Conservation (phyloP, 2,797 vertebrate genomes). For the Taenioides sp. region DNA sequence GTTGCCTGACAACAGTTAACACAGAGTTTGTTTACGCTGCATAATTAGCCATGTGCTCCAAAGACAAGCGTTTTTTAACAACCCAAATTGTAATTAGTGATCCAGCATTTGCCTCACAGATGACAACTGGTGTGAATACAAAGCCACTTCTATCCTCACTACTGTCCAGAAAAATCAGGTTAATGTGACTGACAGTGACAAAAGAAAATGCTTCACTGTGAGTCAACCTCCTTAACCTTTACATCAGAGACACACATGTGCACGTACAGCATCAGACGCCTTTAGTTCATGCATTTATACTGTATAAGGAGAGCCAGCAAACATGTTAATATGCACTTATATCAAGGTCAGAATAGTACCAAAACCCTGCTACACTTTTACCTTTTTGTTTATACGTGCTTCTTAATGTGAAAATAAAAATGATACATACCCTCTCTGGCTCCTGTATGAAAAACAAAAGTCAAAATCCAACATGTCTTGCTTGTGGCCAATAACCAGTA, state of each 20-base stretch:
- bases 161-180: not conserved
- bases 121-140: no score
- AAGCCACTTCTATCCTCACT: not conserved
- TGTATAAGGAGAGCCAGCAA: no score
- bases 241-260: constrained; percentile 43
- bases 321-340: no score
- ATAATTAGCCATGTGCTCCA: not conserved
- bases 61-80: not conserved
- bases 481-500: no score
- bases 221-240: constrained; percentile 33
- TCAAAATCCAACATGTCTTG: no score
- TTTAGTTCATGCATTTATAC: not conserved
- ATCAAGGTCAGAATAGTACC: no score
- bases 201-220: not conserved
- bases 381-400: no score
- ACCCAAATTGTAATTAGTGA: not conserved
- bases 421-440: no score
- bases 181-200: not conserved
- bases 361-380: no score
- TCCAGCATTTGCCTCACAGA: no score
- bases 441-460: no score
- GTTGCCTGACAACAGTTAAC: not conserved
- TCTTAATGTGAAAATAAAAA: no score
- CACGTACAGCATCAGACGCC: constrained; percentile 50
- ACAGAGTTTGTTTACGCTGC: not conserved